Evolutionary conservation across 2,888 invertebrate species (phyloP), one percentile per base, ranked within the genome.

Genomic region (Gymnosoma rotundatum): DNA sequence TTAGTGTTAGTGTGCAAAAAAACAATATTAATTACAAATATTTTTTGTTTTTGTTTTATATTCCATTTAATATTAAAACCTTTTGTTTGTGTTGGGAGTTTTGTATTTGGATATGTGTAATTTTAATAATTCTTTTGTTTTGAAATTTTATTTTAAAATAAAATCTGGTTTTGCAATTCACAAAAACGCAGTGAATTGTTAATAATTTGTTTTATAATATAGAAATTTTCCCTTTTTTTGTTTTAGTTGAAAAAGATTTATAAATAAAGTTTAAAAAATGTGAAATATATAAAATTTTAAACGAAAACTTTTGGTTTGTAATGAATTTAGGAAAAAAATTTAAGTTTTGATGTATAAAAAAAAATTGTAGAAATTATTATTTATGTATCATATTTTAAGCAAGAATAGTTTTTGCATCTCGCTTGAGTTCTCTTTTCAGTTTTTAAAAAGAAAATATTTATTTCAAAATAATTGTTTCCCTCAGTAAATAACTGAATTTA

Each of bases 91-190:
- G 58, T 74, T 60, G 32, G 18, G 32, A 73, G 50, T 86, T 70
- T 56, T 60, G 76, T 67, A 9, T 73, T 42, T 74, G 42, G 18
- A 3, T 20, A 5, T 64, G 12, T 54, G 20, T 12, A 42, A 42
- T 42, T 42, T 42, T 12, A 12, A 42, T 42, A 12, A 16, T 60
- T 4, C 36, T 36, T 12, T 20, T 52, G 14, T 25, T 52, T 52
- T 52, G 2, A 67, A 74, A 69, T 78, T 83, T 76, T 61, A 76
- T 80, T 76, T 48, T 60, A 83, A 79, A 83, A 79, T 66, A 58
- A 83, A 87, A 89, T 91, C 90, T 91, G 91, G 91, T 91, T 91
- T 91, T 91, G 91, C 89, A 91, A 91, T 91, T 91, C 91, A 91
- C 91, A 91, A 91, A 91, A 91, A 91, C 90, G 91, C 91, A 91